Conservation (phyloP, 2,113 vertebrate species). For the Rafetus swinhoei region DNA sequence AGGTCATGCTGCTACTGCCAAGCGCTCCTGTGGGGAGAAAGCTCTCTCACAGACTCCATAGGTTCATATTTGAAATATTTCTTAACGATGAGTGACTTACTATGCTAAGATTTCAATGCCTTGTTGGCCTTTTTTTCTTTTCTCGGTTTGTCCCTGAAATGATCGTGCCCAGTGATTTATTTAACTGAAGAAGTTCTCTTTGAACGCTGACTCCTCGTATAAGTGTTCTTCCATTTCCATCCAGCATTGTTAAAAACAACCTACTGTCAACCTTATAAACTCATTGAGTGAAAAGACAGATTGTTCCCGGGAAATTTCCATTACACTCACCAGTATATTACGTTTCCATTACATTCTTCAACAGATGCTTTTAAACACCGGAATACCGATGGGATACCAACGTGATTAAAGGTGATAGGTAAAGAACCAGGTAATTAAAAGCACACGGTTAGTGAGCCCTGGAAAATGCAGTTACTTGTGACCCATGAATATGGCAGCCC, state of each 20-base stretch:
- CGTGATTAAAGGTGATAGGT: slow-evolving; percentile 66
- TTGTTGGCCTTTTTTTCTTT: not conserved
- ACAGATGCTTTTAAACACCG: slow-evolving; percentile 67
- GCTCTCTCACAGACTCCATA: not conserved
- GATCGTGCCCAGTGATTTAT: not conserved
- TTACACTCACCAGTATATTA: slow-evolving; percentile 63
- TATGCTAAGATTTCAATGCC: not conserved
- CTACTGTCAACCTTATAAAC: slow-evolving; percentile 64
- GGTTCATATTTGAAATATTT: not conserved
- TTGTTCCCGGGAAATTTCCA: slow-evolving; percentile 68
- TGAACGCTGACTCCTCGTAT: slow-evolving; percentile 33
- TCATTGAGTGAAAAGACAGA: slow-evolving; percentile 65
- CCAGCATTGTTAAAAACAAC: slow-evolving; percentile 64
- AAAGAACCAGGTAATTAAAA: slow-evolving; percentile 64
- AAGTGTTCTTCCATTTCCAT: slow-evolving; percentile 46
- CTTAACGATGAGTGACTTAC: not conserved
- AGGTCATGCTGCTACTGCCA: not conserved
- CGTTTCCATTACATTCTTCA: slow-evolving; percentile 65
- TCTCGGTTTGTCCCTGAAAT: not conserved
- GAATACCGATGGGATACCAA: slow-evolving; percentile 31
- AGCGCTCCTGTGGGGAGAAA: not conserved
- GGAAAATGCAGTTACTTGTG: slow-evolving; percentile 19
- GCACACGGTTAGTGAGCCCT: slow-evolving; percentile 18
- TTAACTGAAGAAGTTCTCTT: not conserved
- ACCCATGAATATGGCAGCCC: not conserved